Conservation (phyloP, 1,140 invertebrate species). For the Drosophila varians region DNA sequence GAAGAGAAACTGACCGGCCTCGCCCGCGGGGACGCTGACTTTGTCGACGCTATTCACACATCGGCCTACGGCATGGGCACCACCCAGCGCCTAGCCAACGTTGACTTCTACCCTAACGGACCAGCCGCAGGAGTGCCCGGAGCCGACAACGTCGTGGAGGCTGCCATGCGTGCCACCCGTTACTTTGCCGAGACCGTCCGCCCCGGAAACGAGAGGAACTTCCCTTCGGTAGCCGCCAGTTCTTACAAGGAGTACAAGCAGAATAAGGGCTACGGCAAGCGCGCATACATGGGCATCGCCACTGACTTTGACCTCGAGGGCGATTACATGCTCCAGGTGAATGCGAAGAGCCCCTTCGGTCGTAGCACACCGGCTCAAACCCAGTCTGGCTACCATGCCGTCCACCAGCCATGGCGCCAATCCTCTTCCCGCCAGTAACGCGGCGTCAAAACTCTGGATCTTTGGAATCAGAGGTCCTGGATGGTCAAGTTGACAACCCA, state of each 20-base stretch:
- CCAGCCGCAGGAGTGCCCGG: conserved; percentile 83
- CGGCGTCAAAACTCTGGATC: neutral
- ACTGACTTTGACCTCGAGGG: conserved; percentile 66
- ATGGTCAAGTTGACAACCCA: neutral
- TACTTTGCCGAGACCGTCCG: conserved; percentile 87
- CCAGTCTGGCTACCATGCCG: conserved; percentile 65
- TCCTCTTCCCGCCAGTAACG: neutral
- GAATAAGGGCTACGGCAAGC: conserved; percentile 72
- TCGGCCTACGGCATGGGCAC: conserved; percentile 89
- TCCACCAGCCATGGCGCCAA: conserved; percentile 58
- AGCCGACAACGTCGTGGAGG: conserved; percentile 86
- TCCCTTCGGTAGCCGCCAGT: conserved; percentile 70
- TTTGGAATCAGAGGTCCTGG: neutral
- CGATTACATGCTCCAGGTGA: conserved; percentile 79
- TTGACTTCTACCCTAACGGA: conserved; percentile 92
- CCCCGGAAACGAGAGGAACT: conserved; percentile 80
- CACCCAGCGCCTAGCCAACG: conserved; percentile 87
- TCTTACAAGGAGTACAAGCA: conserved; percentile 73
- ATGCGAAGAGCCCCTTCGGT: conserved; percentile 78
- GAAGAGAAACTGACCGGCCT: conserved; percentile 84
- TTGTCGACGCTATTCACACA: conserved; percentile 90
- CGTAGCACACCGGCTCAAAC: conserved; percentile 70
- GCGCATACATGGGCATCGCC: conserved; percentile 79
- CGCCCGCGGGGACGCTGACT: conserved; percentile 85
- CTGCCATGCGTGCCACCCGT: conserved; percentile 86